Evolutionary conservation across 2,888 invertebrate genomes (phyloP).

Genomic region (Xanthorhoe designata): DNA sequence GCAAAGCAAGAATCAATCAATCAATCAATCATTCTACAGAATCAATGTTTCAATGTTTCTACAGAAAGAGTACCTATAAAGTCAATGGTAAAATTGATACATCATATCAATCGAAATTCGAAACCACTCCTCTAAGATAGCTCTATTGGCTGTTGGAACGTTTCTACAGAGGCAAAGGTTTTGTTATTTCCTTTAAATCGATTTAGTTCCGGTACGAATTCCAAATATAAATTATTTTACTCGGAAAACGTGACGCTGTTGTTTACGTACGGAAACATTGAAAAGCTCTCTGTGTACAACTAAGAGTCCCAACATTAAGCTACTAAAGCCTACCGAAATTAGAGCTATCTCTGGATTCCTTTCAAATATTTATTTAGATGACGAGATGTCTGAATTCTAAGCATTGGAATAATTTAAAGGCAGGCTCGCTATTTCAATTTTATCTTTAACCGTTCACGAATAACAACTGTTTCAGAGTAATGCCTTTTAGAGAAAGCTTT

Average conservation of each 20-base stretch:
- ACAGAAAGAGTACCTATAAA: background rate
- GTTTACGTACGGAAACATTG: conserved; percentile 11
- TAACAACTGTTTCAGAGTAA: conserved; percentile 56
- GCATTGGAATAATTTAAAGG: conserved; percentile 62
- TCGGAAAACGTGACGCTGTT: conserved; percentile 14
- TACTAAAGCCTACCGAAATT: conserved; percentile 52
- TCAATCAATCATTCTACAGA: too few species aligned
- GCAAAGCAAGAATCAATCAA: too few species aligned
- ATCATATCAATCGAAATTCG: background rate
- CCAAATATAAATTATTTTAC: conserved; percentile 13
- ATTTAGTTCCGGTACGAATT: conserved; percentile 9
- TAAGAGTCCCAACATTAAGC: conserved; percentile 33
- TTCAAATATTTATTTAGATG: conserved; percentile 71
- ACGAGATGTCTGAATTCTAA: conserved; percentile 59
- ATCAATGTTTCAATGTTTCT: too few species aligned
- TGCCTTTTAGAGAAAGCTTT: conserved; percentile 46
- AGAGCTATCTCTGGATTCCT: conserved; percentile 56
- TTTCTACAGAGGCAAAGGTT: background rate
- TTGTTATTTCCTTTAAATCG: conserved; percentile 7
- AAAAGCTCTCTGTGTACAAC: conserved; percentile 25
- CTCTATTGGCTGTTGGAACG: conserved; percentile 14
- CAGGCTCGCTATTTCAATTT: conserved; percentile 56
- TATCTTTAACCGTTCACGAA: conserved; percentile 57
- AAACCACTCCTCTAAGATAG: background rate
- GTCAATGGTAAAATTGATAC: background rate